Base-by-base conservation (phyloP, 1,140 invertebrate genomes). In the Leptoteleia sp. region DNA sequence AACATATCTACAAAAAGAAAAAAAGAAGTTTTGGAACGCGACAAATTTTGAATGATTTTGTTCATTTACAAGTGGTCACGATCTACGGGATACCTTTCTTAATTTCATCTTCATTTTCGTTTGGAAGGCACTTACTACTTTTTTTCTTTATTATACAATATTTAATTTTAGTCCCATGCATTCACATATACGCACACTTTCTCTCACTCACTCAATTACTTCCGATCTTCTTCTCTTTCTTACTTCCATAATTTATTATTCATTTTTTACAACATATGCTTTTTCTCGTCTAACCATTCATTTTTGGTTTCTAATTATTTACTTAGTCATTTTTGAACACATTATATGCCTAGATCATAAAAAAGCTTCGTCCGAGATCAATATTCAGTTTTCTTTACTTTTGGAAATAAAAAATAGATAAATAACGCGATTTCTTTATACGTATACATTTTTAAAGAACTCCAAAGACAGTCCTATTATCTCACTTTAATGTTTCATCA, bases 41-140 rank as follows among this genome's bases (percentile, higher is more conserved):
- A 86, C 76, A 86, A 88, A 61, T 88, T 87, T 87, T 80, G 84
- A 87, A 84, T 84, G 81, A 84, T 84, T 85, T 85, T 85, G 77
- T 85, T 87, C 83, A 86, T 87, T 86, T 86, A 89, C 86, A 89
- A 88, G 82, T 88, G 87, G 88, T 89, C 89, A 87, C 88, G 89
- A 88, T 90, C 88, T 90, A 90, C 87, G 89, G 85, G 87, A 90
- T 86, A 89, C 87, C 68, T 82, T 81, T 84, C 76, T 86, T 88
- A 84, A 88, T 83, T 87, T 84, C 84, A 82, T 85, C 48, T 86
- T 82, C 82, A 82, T 85, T 88, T 83, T 84, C 79, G 57, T 87
- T 87, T 89, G 88, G 87, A 90, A 90, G 89, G 89, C 89, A 90
- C 89, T 90, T 90, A 87, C 88, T 90, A 90, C 89, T 90, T 89